Evolutionary conservation across 2,113 vertebrate species (phyloP), one percentile per base, ranked within the genome.

Genomic region (Cynopterus brachyotis): DNA sequence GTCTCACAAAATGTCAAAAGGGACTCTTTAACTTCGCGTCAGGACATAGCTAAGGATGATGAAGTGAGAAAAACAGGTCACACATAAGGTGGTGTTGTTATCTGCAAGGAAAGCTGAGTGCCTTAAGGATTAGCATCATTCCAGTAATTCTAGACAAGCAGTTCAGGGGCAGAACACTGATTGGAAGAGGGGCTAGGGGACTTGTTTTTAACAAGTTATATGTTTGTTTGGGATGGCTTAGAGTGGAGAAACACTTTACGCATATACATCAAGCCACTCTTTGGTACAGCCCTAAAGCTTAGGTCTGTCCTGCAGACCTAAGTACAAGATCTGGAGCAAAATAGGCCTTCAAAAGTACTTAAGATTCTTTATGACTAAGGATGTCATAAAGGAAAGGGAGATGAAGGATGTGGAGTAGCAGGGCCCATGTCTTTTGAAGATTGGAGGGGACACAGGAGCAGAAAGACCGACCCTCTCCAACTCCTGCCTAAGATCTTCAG

Each of bases 61-160:
- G 19, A 62, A 84, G 47, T 83, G 69, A 50, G 50, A 73, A 94
- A 79, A 16, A 53, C 30, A 66, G 20, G 17, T 66, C 78, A 62
- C 5, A 9, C 5, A 91, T 19, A 86, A 50, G 26, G n/a, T 24
- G 17, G 13, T 75, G 50, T 89, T 37, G 15, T 89, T 83, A 24
- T 66, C 81, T 92, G 66, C 26, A 35, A 96, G 28, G 57, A 85
- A 96, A 92, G 50, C 50, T 76, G 60, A 60, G 55, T 88, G 45
- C 42, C 83, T 69, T 81, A 24, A 84, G 20, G 59, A 85, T 75
- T 60, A 57, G 12, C 81, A 40, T 67, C 47, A 30, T 88, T 85
- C 62, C 62, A 62, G 26, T n/a, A 88, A 78, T 72, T 70, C 72
- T 70, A 75, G 16, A 26, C 73, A 62, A 72, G n/a, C 35, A 9